Evolutionary conservation across 92 coral and sea anemone species (phyloP), one percentile per base, ranked within the genome.

Genomic region (Galaxea fascicularis): DNA sequence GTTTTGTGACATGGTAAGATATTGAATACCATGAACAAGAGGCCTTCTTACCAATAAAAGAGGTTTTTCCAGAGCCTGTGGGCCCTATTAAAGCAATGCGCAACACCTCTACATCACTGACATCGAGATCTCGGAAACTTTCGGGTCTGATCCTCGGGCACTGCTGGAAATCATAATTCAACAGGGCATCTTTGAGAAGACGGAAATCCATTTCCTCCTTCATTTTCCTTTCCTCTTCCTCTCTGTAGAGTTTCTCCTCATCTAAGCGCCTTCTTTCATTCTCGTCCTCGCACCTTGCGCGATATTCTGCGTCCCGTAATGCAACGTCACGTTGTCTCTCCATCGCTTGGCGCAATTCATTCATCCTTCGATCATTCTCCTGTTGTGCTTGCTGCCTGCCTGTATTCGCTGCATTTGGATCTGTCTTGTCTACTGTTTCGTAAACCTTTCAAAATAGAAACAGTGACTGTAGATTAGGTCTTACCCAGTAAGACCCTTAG

Each of bases 1-100:
- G 41, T 35, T 35, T 35, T 35, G 41, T 35, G 41, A 35, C 41
- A 35, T 35, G 28, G 1, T 12, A 22, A 22, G 28, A 62, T 21
- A 28, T 4, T 15, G 6, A 14, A n/a, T 21, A 22, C 71, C 12
- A 31, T 11, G 0, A 15, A 45, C 18, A 41, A 39, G 16, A 62
- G 1, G 22, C 24, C 29, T n/a, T 49, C 95, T 90, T 82, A 94
- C 98, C 95, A 76, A 94, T 86, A 56, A 94, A 94, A 71, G 93
- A 83, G 54, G 98, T 89, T 82, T 94, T 94, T 26, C 98, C 98
- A 12, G 98, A 94, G 4, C 93, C 98, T 20, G 98, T 67, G 0
- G 98, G 98, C 5, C 98, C 98, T 28, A 94, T 83, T 28, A 94
- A 63, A 26, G 95, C 94, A 30, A 94, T 82, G 27, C 93, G 92